Conservation (phyloP, 2,113 vertebrate species). For the Passer montanus region DNA sequence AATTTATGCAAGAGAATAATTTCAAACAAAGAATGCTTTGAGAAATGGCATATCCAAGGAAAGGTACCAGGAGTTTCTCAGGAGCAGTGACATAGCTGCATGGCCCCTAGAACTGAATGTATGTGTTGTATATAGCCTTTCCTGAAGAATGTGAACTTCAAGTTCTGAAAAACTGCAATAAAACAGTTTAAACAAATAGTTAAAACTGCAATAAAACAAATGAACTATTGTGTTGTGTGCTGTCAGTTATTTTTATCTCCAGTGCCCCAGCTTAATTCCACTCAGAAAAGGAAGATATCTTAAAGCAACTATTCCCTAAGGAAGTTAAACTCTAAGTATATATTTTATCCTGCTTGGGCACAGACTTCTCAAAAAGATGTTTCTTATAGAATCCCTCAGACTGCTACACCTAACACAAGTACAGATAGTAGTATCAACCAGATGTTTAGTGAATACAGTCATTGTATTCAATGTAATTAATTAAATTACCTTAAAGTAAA, state of each 20-base stretch:
- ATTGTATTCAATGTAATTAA: neutral
- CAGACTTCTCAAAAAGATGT: neutral
- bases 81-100: neutral
- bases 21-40: neutral
- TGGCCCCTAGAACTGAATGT: neutral
- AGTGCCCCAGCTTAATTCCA: neutral
- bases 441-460: neutral
- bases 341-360: neutral
- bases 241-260: neutral
- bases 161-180: neutral
- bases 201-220: neutral
- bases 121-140: neutral
- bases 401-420: neutral
- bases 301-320: neutral
- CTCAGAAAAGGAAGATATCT: neutral
- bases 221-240: neutral
- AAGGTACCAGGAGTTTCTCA: neutral
- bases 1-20: neutral
- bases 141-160: neutral
- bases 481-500: slow-evolving; percentile 90
- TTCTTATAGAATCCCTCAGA: neutral
- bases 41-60: neutral
- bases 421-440: neutral
- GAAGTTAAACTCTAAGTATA: neutral
- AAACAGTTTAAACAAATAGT: neutral